These are phyloP conservation scores for Orthosia incerta DNA, from an alignment of 2,888 invertebrate genomes.

Conservation along the genomic window DNA sequence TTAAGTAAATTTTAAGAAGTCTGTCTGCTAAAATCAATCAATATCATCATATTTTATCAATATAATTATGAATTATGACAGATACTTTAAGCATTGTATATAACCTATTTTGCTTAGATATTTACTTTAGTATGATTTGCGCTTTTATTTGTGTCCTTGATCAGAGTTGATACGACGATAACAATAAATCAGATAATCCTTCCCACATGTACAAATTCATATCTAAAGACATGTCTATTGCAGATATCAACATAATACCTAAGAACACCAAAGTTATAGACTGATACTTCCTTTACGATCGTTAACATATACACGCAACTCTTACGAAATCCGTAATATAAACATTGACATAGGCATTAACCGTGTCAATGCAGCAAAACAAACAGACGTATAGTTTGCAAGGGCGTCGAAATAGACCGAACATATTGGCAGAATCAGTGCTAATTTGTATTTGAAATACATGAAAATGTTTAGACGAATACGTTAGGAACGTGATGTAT, in stretches of 20 bases:
- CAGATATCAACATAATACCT: conserved; percentile 29
- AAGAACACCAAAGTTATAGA: conserved; percentile 41
- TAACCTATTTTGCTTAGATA: conserved; percentile 1
- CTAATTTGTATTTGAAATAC: conserved; percentile 57
- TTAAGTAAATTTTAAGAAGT: background rate
- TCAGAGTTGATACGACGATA: conserved; percentile 40
- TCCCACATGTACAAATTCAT: conserved; percentile 9
- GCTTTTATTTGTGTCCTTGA: background rate
- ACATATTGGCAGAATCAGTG: conserved; percentile 62
- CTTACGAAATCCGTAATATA: conserved; percentile 69
- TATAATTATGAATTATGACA: background rate
- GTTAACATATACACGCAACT: conserved; percentile 61
- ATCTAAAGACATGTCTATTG: conserved; percentile 26
- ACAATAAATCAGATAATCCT: conserved; percentile 26
- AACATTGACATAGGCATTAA: conserved; percentile 70
- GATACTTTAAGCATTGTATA: background rate
- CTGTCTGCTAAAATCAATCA: background rate
- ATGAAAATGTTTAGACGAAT: conserved; percentile 42
- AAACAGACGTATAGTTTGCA: conserved; percentile 70
- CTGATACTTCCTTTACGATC: conserved; percentile 58
- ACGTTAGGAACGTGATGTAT: conserved; percentile 37
- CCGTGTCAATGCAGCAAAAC: conserved; percentile 74
- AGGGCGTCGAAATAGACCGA: conserved; percentile 77
- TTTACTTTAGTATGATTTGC: background rate
- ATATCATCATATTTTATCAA: conserved; percentile 3